Base-by-base conservation (phyloP, 1,140 invertebrate genomes). In the Nymphalis io region DNA sequence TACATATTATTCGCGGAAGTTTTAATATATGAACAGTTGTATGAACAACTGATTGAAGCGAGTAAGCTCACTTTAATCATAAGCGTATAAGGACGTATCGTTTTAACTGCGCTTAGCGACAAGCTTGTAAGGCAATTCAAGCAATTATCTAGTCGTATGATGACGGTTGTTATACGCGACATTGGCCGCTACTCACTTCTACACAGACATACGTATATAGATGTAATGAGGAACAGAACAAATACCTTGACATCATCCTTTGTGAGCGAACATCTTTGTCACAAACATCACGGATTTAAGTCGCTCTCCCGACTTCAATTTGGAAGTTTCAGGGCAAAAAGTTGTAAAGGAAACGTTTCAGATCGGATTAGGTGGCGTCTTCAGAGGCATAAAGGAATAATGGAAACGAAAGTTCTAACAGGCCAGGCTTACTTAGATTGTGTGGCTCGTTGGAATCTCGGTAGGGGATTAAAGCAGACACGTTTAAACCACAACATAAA, bases 401-500 rank as follows among this genome's bases (percentile, higher is more conserved):
- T 60, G 57, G 65, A 67, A 58, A 67, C 39, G 57, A 67, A 67
- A 53, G 42, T 67, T 67, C 65, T 67, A 60, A 60, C 65, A 67
- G 53, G 57, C 65, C 12, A 64, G 53, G 68, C 60, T 63, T 58
- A 70, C 68, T 70, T 70, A 70, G 68, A 68, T 68, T 68, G 67
- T 57, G 62, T 51, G 51, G 67, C 67, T 61, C 59, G 58, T 33
- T 46, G 51, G 58, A 63, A 70, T 57, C 68, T 67, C 57, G 57
- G 55, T 60, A 51, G 40, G 57, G 65, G 65, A 67, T 67, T 67
- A 67, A 60, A 67, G 44, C 60, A 67, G 65, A 67, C 65, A 60
- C 65, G 57, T 67, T 67, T 60, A 67, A 60, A 60, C 65, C 65
- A 27, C 65, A 60, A 62, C 68, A 70, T 70, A 70, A 70, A 70